These are phyloP conservation scores for Chromobotia macracanthus DNA, from an alignment of 2,797 vertebrate genomes.

Conservation along the genomic window DNA sequence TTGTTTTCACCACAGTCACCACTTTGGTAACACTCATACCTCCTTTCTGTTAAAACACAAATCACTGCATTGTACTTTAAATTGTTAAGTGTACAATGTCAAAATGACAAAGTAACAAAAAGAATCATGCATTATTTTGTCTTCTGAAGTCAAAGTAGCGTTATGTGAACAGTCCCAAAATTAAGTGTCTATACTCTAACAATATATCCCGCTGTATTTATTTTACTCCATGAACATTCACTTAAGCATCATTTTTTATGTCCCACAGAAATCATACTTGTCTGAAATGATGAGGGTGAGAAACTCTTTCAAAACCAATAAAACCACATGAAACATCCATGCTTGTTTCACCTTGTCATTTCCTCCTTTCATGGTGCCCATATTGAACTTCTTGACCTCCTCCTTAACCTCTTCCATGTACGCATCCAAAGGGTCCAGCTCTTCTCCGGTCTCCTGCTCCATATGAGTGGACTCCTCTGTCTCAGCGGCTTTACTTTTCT, in stretches of 20 bases:
- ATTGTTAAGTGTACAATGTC: too few species aligned
- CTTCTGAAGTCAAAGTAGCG: too few species aligned
- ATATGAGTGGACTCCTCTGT: conserved; percentile 71
- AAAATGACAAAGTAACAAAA: too few species aligned
- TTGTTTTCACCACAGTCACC: conserved; percentile 93
- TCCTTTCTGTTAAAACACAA: conserved; percentile 79
- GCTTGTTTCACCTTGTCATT: conserved; percentile 87
- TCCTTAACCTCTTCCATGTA: conserved; percentile 99
- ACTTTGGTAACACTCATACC: conserved; percentile 93
- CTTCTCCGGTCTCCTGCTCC: conserved; percentile 86
- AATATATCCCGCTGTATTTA: background rate
- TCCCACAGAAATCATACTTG: background rate
- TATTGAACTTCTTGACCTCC: conserved; percentile 99
- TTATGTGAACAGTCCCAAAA: too few species aligned
- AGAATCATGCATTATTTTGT: too few species aligned
- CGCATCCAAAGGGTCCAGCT: conserved; percentile 93
- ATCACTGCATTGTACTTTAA: too few species aligned
- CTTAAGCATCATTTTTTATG: background rate
- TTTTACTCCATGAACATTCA: background rate
- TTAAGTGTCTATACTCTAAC: too few species aligned
- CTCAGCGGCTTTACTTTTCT: conserved; percentile 72
- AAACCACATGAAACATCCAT: background rate
- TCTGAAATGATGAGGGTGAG: background rate
- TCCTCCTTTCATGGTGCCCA: conserved; percentile 89
- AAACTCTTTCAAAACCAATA: background rate